A percentile compares a stretch with the other conserved stretches of the same genome.
Conservation (phyloP, 2,797 vertebrate genomes). For the Chrosomus eos region DNA sequence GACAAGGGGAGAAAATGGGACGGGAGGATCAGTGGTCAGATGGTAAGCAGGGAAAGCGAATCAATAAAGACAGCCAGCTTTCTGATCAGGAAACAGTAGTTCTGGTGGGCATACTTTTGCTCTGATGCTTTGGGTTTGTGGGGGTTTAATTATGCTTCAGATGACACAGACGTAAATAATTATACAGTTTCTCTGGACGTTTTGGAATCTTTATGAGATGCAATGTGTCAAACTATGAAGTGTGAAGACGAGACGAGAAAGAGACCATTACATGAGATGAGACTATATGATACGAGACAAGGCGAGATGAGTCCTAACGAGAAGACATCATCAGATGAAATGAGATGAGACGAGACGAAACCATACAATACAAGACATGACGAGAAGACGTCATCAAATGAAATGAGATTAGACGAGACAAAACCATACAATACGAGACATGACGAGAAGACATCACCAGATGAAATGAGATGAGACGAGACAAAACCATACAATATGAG, state of each 20-base stretch:
- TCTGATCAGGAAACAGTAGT: slow-evolving; percentile 33
- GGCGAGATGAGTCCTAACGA: accelerated
- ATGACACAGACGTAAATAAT: slow-evolving; percentile 6
- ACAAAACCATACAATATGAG: too few species aligned
- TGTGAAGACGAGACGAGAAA: slow-evolving; percentile 1
- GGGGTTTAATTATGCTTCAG: slow-evolving; percentile 15
- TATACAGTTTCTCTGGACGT: not conserved
- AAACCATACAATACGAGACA: too few species aligned
- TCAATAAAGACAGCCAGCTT: slow-evolving; percentile 8
- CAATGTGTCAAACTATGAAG: slow-evolving; percentile 35
- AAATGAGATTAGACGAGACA: accelerated
- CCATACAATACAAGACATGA: not conserved
- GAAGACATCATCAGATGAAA: not conserved
- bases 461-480: too few species aligned
- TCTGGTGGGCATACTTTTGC: not conserved
- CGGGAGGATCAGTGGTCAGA: slow-evolving; percentile 28
- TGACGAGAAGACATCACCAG: not conserved
- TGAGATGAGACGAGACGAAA: not conserved
- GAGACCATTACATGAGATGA: not conserved
- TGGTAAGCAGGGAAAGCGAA: slow-evolving; percentile 31
- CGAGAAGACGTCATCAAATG: not conserved
- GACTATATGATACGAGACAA: not conserved
- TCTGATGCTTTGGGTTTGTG: slow-evolving; percentile 12
- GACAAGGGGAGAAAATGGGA: slow-evolving; percentile 30
- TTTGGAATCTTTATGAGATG: slow-evolving; percentile 14